Evolutionary conservation across 2,888 invertebrate genomes (phyloP).

Genomic region (Lordiphosa fenestrarum): DNA sequence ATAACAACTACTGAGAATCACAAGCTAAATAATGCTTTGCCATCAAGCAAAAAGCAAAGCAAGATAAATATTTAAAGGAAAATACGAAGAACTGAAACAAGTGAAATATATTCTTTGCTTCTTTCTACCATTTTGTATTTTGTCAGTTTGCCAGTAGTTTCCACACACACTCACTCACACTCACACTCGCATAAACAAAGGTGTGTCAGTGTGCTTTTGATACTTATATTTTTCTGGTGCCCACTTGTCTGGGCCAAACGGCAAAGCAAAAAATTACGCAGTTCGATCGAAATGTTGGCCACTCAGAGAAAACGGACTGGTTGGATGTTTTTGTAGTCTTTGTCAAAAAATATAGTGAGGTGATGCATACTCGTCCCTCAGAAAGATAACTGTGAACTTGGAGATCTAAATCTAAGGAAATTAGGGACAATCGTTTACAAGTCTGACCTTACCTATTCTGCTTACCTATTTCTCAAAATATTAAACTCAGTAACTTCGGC

Average conservation of each 20-base stretch:
- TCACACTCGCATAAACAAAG: constrained; percentile 7
- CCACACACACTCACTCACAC: constrained; percentile 16
- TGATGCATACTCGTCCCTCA: no score
- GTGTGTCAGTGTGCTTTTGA: constrained; percentile 19
- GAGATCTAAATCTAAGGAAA: no score
- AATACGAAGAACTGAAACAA: constrained; percentile 10
- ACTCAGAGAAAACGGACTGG: background rate
- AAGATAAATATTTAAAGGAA: constrained; percentile 7
- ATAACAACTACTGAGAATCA: constrained; percentile 26
- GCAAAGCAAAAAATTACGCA: constrained; percentile 46
- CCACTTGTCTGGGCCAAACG: constrained; percentile 53
- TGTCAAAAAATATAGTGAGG: no score
- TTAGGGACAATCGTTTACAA: no score
- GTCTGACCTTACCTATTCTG: no score
- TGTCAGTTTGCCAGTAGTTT: constrained; percentile 38
- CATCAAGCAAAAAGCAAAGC: constrained; percentile 14
- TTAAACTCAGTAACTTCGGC: no score
- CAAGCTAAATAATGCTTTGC: constrained; percentile 41
- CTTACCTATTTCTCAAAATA: no score
- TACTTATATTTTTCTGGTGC: constrained; percentile 46
- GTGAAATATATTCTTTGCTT: constrained; percentile 12
- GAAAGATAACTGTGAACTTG: no score
- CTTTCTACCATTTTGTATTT: constrained; percentile 41
- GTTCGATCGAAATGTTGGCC: constrained; percentile 13
- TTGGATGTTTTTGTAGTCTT: background rate